Evolutionary conservation across 2,113 vertebrate genomes (phyloP).

Genomic region (Eurypyga helias): DNA sequence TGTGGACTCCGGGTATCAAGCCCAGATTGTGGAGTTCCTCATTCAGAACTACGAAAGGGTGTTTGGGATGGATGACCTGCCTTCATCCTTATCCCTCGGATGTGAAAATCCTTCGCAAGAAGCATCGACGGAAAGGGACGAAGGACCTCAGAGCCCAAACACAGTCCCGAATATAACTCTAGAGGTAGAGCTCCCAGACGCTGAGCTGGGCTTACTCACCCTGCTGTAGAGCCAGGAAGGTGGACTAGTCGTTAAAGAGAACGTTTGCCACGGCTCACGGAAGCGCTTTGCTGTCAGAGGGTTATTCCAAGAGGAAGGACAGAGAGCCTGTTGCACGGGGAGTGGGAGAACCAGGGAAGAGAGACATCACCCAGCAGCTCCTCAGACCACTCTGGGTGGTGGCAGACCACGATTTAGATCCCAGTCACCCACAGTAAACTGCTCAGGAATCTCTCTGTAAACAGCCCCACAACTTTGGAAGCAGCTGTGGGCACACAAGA

Average conservation of each 20-base stretch:
- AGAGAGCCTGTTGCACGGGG: background rate
- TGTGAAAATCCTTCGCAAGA: constrained; percentile 7
- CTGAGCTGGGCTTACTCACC: background rate
- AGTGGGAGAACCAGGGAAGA: background rate
- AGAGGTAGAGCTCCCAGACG: constrained; percentile 2
- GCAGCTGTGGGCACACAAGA: too few species aligned
- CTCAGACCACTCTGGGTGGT: background rate
- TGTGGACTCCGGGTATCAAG: constrained; percentile 88
- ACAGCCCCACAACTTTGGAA: background rate
- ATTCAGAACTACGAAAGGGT: constrained; percentile 82
- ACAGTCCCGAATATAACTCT: background rate
- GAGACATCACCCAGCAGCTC: background rate
- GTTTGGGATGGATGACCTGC: constrained; percentile 78
- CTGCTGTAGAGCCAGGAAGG: background rate
- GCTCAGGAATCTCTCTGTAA: background rate
- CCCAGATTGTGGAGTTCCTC: constrained; percentile 88
- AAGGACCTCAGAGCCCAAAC: constrained; percentile 35
- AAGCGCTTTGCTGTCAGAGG: background rate
- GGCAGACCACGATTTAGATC: background rate
- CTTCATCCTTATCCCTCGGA: background rate
- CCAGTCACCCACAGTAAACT: background rate
- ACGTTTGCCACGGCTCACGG: too few species aligned
- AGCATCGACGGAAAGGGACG: constrained; percentile 32
- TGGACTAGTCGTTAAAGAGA: background rate
- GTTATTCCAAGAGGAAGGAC: background rate